phyloP scores from a whole-genome alignment of 2,113 vertebrate genomes.

The Clarias magur region DNA sequence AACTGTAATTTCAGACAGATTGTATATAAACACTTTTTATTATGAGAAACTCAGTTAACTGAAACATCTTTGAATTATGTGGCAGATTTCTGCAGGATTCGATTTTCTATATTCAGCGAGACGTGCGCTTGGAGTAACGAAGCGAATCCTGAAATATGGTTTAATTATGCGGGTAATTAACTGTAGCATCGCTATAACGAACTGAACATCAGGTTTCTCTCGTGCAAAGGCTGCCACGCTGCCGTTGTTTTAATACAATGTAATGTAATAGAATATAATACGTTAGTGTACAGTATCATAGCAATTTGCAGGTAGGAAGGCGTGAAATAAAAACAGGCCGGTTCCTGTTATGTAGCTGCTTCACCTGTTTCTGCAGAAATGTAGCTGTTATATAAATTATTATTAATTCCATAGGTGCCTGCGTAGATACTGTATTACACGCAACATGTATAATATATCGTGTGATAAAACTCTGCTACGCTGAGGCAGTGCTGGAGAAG shows the following conservation, averaged over 20 bases:
- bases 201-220: neutral
- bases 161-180: neutral
- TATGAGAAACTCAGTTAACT: neutral
- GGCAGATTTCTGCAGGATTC: neutral
- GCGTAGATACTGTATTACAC: too few relatives aligned
- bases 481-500: neutral
- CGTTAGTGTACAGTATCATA: neutral
- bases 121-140: neutral
- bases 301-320: neutral
- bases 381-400: neutral
- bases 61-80: neutral
- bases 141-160: neutral
- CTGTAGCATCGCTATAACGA: neutral
- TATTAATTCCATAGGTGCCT: neutral
- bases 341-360: neutral
- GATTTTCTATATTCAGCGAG: neutral
- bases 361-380: neutral
- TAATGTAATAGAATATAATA: neutral
- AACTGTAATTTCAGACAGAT: neutral
- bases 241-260: neutral
- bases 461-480: neutral
- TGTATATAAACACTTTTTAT: neutral
- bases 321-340: neutral
- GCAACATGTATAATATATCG: neutral
- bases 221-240: neutral